phyloP scores from a whole-genome alignment of 1,140 invertebrate species.

The Musca vetustissima region DNA sequence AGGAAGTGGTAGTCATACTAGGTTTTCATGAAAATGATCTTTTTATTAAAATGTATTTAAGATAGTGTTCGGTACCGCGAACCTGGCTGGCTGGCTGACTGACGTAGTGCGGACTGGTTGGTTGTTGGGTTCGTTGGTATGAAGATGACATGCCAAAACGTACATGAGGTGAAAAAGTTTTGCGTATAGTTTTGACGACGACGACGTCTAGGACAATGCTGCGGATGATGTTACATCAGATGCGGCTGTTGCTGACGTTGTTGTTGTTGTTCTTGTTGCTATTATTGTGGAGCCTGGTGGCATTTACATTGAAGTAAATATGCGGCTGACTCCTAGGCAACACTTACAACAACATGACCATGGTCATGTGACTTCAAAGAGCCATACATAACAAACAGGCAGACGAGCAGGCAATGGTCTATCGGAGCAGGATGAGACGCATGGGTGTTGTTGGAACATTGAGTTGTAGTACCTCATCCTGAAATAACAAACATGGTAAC shows the following conservation, averaged over 20 bases:
- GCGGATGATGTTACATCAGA: neutral
- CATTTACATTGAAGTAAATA: too few relatives aligned
- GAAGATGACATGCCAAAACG: neutral
- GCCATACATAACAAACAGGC: too few relatives aligned
- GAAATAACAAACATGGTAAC: neutral
- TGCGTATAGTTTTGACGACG: neutral
- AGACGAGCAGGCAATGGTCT: too few relatives aligned
- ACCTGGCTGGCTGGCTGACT: neutral
- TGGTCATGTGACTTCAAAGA: too few relatives aligned
- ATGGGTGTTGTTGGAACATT: too few relatives aligned
- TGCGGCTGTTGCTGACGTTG: too few relatives aligned
- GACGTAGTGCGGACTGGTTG: neutral
- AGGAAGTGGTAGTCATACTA: neutral
- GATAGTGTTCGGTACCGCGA: neutral
- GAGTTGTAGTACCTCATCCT: too few relatives aligned
- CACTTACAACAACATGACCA: too few relatives aligned
- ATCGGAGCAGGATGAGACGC: too few relatives aligned
- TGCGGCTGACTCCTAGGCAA: too few relatives aligned
- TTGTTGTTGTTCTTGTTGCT: too few relatives aligned
- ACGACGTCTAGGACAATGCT: neutral
- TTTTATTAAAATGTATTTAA: conserved; percentile 10
- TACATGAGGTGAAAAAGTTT: conserved; percentile 8
- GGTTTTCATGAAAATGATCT: conserved; percentile 15
- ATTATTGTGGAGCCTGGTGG: too few relatives aligned
- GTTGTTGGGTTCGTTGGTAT: neutral